These are phyloP conservation scores for Ametastegia equiseti DNA, from an alignment of 2,888 invertebrate species.

Conservation along the genomic window DNA sequence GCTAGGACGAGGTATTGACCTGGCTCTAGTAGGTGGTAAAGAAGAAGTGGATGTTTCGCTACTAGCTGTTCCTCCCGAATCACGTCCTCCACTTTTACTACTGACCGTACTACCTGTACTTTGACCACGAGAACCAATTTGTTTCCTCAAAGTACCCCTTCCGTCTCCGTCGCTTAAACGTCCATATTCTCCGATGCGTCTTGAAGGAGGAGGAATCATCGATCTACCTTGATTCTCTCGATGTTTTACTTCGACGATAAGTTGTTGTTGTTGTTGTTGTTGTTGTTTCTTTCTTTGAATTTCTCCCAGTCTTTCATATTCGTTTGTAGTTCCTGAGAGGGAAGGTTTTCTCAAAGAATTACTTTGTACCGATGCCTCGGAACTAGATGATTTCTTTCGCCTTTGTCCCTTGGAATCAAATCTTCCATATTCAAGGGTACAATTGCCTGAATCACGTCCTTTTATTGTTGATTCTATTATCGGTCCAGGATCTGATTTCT, in stretches of 20 bases:
- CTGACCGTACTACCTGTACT: slow-evolving; percentile 73
- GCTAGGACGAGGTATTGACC: slow-evolving; percentile 81
- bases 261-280: no score
- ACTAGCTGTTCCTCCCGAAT: slow-evolving; percentile 78
- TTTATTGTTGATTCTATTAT: slow-evolving; percentile 74
- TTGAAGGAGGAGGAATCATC: slow-evolving; percentile 77
- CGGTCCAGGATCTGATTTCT: slow-evolving; percentile 70
- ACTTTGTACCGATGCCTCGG: slow-evolving; percentile 58
- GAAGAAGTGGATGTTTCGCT: slow-evolving; percentile 79
- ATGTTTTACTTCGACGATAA: slow-evolving; percentile 72
- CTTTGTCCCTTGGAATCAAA: slow-evolving; percentile 68
- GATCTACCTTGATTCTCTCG: slow-evolving; percentile 77
- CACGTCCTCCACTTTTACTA: slow-evolving; percentile 76
- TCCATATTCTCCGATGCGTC: slow-evolving; percentile 80
- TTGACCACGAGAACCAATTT: slow-evolving; percentile 66
- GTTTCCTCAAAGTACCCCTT: slow-evolving; percentile 69
- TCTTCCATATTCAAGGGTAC: slow-evolving; percentile 70
- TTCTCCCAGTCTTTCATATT: slow-evolving; percentile 83
- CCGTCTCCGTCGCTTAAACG: slow-evolving; percentile 78
- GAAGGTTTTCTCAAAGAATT: slow-evolving; percentile 61
- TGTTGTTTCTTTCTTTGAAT: slow-evolving; percentile 75
- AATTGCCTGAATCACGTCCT: slow-evolving; percentile 74
- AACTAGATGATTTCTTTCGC: slow-evolving; percentile 66
- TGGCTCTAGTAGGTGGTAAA: slow-evolving; percentile 82
- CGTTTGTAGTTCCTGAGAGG: slow-evolving; percentile 72